phyloP scores from a whole-genome alignment of 2,113 vertebrate species.

The Ceyx cyanopectus region DNA sequence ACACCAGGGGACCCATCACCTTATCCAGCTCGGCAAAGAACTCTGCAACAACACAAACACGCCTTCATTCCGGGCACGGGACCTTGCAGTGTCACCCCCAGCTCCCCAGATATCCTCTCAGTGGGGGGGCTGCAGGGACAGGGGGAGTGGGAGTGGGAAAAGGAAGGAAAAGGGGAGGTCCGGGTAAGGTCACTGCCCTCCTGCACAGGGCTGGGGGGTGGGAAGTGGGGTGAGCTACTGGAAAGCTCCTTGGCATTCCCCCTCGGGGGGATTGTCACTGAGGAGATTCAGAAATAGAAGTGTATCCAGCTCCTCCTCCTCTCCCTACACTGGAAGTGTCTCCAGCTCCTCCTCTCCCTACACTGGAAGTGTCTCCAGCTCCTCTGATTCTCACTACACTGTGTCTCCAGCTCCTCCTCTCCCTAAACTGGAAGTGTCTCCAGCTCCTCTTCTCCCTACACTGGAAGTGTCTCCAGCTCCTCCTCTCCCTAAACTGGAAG shows the following conservation, averaged over 20 bases:
- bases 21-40: slow-evolving; percentile 98
- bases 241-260: not conserved
- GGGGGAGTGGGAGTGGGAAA: not conserved
- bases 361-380: too few species aligned
- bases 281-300: not conserved
- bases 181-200: not conserved
- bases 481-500: too few species aligned
- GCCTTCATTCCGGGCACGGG: not conserved
- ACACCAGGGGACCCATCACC: slow-evolving; percentile 95
- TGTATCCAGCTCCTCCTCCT: not conserved
- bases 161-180: not conserved
- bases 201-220: not conserved
- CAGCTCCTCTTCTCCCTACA: too few species aligned
- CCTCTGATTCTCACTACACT: too few species aligned
- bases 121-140: too few species aligned
- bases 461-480: too few species aligned
- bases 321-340: too few species aligned
- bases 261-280: fast-evolving
- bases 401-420: too few species aligned
- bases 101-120: too few species aligned
- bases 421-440: too few species aligned
- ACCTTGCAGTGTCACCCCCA: too few species aligned
- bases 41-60: slow-evolving; percentile 80
- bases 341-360: too few species aligned
- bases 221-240: not conserved